Percentiles rank a stretch among this genome's conserved stretches.
These are phyloP conservation scores for Martes flavigula DNA, from an alignment of 2,797 vertebrate species.

Conservation along the genomic window DNA sequence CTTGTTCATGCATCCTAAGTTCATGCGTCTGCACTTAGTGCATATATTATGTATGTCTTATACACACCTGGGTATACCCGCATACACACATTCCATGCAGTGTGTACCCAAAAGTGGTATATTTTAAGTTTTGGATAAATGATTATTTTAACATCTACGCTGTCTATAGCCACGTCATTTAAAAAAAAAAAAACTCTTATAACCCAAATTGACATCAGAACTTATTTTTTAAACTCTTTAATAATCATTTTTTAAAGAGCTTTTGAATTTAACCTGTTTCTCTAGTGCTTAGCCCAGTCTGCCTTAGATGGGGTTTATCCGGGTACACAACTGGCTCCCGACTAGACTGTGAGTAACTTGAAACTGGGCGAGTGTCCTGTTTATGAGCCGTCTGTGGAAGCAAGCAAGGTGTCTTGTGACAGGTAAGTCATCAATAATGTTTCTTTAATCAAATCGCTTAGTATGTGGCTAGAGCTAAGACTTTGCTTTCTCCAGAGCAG, in stretches of 20 bases:
- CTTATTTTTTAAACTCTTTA: slow-evolving; percentile 11
- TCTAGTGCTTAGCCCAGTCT: neutral
- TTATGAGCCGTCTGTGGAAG: neutral
- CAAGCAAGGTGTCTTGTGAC: neutral
- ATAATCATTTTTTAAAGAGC: neutral
- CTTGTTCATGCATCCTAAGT: neutral
- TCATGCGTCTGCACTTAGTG: neutral
- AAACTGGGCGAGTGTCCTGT: neutral
- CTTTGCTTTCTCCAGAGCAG: neutral
- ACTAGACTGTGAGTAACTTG: neutral
- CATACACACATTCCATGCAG: neutral
- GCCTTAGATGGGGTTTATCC: neutral
- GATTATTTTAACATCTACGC: neutral
- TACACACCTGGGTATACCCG: neutral
- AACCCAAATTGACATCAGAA: neutral
- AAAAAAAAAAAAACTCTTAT: neutral
- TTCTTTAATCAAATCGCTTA: neutral
- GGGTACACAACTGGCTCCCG: neutral
- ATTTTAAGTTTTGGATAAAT: neutral
- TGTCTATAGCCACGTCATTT: neutral
- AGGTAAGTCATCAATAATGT: neutral
- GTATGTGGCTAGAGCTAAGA: neutral
- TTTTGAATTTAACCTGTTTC: neutral
- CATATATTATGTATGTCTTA: neutral
- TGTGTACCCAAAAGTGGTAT: neutral